A percentile compares a stretch with the other conserved stretches of the same genome.
Evolutionary conservation across 2,113 vertebrate genomes (phyloP).

Genomic region (Ctenodactylus gundi): DNA sequence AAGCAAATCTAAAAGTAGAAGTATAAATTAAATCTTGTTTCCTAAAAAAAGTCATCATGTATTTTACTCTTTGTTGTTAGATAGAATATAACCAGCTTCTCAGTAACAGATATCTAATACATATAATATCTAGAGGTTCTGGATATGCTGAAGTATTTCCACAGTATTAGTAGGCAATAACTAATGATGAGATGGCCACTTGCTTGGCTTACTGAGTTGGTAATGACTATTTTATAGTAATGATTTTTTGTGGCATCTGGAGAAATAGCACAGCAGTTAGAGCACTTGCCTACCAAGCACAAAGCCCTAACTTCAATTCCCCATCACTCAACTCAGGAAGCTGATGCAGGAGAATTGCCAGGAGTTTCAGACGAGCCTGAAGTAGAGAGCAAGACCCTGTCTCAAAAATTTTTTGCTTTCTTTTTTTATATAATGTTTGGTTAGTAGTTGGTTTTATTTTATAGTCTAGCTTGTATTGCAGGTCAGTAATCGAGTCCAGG

Average conservation of each 20-base stretch:
- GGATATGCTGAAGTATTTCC: not conserved
- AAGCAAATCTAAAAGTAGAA: not conserved
- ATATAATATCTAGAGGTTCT: not conserved
- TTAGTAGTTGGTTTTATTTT: not conserved
- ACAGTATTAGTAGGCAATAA: not conserved
- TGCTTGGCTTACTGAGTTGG: not conserved
- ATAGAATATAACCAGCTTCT: not conserved
- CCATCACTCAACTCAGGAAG: too few relatives aligned
- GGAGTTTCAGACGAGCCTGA: too few relatives aligned
- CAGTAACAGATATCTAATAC: not conserved
- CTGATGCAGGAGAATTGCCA: too few relatives aligned
- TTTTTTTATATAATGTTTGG: not conserved
- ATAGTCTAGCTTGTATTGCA: not conserved
- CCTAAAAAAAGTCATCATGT: not conserved
- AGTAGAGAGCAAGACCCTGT: too few relatives aligned
- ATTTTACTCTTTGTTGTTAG: not conserved
- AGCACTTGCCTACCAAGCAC: too few relatives aligned
- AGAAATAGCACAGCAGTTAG: too few relatives aligned
- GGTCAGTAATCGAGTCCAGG: not conserved
- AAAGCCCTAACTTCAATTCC: too few relatives aligned
- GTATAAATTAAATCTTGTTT: not conserved
- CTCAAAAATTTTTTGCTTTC: too few relatives aligned
- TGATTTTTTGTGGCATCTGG: too few relatives aligned
- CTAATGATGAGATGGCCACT: not conserved
- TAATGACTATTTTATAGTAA: not conserved